Evolutionary conservation across 1,140 invertebrate genomes (phyloP), one percentile per base, ranked within the genome.

Genomic region (Pseudachorutes palmiensis): DNA sequence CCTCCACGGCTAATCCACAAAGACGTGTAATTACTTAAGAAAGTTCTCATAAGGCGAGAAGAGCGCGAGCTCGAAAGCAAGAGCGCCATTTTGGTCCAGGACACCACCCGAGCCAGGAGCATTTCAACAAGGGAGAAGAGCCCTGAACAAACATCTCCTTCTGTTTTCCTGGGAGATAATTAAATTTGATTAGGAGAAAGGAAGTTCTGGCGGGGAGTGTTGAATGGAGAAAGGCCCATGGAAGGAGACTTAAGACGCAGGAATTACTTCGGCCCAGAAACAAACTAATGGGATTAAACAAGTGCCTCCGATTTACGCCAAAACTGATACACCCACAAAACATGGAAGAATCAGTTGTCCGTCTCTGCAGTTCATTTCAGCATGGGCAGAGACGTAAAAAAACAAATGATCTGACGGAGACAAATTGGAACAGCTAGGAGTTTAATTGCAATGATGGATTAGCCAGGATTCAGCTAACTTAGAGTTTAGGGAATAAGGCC

Each of bases 161-260:
- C 36, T 9, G 9, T 12, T 45, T 45, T 45, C 19, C 19, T 45
- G 36, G 36, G 9, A 45, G 36, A 45, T 45, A 45, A 45, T 45
- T 45, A 45, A 45, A 45, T 45, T 45, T 45, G 36, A 45, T 45
- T 45, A 45, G 36, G 36, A 45, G 36, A 45, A 45, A 45, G 36
- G 9, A 45, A 45, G 36, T 45, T 45, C 36, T 45, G 36, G n/a
- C n/a, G n/a, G n/a, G n/a, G 36, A 45, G 36, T 45, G 36, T 45
- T 45, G 36, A 45, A 45, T 45, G 36, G 36, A 19, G 36, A 45
- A 45, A 19, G 19, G 19, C 9, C 36, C 9, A 9, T 19, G 9
- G 19, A 19, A 45, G 19, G 36, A 45, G 36, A 19, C 36, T 45
- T 45, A 45, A 45, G 36, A 45, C 36, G 9, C 19, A 12, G 36